These are phyloP conservation scores for Hypocryptadius cinnamomeus DNA, from an alignment of 2,113 vertebrate genomes.

Conservation along the genomic window DNA sequence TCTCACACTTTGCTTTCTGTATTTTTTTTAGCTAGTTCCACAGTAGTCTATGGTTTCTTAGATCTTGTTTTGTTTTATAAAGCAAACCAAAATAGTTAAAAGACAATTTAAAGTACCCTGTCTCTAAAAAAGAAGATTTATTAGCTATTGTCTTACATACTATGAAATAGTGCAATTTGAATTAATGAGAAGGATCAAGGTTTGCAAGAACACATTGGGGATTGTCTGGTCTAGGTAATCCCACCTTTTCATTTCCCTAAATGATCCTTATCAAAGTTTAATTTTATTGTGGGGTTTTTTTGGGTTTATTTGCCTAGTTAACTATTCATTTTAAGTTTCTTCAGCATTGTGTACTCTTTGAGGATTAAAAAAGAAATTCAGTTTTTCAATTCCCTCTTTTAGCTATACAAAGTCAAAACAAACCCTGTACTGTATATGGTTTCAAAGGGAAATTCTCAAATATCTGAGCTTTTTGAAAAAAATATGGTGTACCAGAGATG, in stretches of 20 bases:
- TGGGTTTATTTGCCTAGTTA: background rate
- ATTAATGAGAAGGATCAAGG: background rate
- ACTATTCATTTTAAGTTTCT: background rate
- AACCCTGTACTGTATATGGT: background rate
- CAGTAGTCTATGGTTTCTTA: background rate
- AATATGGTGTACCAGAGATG: background rate
- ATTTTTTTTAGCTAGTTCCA: background rate
- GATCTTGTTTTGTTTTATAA: background rate
- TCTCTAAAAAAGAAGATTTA: background rate
- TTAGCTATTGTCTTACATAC: background rate
- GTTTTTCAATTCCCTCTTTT: conserved; percentile 12
- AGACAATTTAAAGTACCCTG: background rate
- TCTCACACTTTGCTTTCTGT: background rate
- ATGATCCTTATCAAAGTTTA: background rate
- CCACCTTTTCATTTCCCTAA: background rate
- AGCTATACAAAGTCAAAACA: background rate
- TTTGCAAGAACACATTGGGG: background rate
- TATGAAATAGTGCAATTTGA: background rate
- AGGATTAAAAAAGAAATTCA: conserved; percentile 15
- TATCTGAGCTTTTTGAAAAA: background rate
- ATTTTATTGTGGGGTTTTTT: background rate
- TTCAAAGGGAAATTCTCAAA: conserved; percentile 5
- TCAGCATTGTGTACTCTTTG: background rate
- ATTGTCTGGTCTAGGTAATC: background rate
- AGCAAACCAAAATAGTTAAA: background rate